These are phyloP conservation scores for Ispidina picta DNA, from an alignment of 2,797 vertebrate genomes.

Conservation along the genomic window DNA sequence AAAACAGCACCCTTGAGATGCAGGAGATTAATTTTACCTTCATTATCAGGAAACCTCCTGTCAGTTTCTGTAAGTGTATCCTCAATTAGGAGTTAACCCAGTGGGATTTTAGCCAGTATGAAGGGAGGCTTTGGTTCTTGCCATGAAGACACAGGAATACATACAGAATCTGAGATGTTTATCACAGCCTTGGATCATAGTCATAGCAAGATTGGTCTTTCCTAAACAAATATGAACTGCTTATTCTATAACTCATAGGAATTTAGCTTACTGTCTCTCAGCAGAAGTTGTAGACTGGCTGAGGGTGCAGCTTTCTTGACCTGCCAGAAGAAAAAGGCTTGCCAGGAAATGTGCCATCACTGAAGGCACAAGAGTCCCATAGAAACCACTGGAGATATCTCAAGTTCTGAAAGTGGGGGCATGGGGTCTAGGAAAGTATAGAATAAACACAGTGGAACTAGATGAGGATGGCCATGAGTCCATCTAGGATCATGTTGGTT, in stretches of 20 bases:
- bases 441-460: not conserved
- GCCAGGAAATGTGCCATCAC: not conserved
- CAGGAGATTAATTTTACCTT: not conserved
- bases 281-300: not conserved
- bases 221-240: not conserved
- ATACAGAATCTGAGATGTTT: not conserved
- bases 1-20: not conserved
- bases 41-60: not conserved
- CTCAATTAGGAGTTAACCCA: not conserved
- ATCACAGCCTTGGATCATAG: not conserved
- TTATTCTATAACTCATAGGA: not conserved
- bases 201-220: not conserved
- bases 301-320: not conserved
- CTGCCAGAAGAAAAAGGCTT: not conserved
- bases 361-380: not conserved
- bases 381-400: not conserved
- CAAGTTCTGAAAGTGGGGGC: not conserved
- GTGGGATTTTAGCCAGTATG: not conserved
- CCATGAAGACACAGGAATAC: not conserved
- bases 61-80: fast-evolving
- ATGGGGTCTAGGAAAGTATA: not conserved
- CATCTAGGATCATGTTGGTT: not conserved
- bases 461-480: not conserved
- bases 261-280: not conserved
- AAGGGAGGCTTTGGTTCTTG: not conserved